A percentile compares a stretch with the other conserved stretches of the same genome.
Conservation (phyloP, 2,888 invertebrate genomes). For the Drosophila niveifrons region DNA sequence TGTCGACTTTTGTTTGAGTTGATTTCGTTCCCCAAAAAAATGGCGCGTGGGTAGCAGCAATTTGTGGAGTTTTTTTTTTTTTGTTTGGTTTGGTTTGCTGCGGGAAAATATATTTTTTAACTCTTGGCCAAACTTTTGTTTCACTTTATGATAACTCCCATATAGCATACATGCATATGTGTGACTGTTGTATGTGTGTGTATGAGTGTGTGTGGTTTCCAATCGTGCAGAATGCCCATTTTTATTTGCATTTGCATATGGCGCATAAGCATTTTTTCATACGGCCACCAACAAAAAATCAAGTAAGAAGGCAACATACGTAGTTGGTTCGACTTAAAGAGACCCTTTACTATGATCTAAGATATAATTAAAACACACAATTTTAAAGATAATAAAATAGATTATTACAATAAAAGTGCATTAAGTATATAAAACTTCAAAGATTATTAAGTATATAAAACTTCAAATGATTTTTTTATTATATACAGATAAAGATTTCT, state of each 20-base stretch:
- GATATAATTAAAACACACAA: too few relatives aligned
- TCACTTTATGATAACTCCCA: constrained; percentile 56
- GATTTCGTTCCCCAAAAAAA: constrained; percentile 30
- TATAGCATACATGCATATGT: constrained; percentile 22
- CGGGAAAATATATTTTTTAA: constrained; percentile 47
- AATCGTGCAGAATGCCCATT: constrained; percentile 75
- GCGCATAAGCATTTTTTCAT: constrained; percentile 75
- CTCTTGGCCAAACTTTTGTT: constrained; percentile 67
- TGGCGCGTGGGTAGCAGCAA: constrained; percentile 42
- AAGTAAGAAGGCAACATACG: neutral
- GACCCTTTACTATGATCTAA: neutral
- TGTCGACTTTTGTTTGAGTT: constrained; percentile 65
- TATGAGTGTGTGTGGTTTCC: constrained; percentile 43
- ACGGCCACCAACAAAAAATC: constrained; percentile 23
- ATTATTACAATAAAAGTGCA: too few relatives aligned
- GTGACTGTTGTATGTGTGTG: constrained; percentile 24
- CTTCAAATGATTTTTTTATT: too few relatives aligned
- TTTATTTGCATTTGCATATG: constrained; percentile 75
- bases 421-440: too few relatives aligned
- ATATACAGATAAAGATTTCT: too few relatives aligned
- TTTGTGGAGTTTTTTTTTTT: constrained; percentile 66
- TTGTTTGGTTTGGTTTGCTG: neutral
- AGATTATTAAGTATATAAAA: too few relatives aligned
- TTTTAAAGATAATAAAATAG: too few relatives aligned
- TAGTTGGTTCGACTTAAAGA: neutral